Evolutionary conservation across 2,888 invertebrate genomes (phyloP), one percentile per base, ranked within the genome.

Genomic region (Sepioteuthis lessoniana): DNA sequence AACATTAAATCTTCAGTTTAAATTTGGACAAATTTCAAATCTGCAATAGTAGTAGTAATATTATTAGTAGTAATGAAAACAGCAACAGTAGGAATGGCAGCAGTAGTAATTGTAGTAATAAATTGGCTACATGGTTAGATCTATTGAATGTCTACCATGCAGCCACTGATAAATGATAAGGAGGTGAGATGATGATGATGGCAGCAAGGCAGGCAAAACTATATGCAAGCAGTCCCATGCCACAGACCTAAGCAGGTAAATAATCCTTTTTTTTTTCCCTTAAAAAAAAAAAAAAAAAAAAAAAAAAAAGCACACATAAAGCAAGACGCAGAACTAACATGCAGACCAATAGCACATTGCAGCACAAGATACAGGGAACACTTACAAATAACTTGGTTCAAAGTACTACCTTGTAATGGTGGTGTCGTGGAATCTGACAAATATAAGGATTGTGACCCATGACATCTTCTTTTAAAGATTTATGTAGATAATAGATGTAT

Each of bases 401-500:
- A 50, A 37, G 46, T 50, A 90, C 46, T 50, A 94, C 55, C 42
- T 46, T 37, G 94, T 55, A 60, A 90, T 46, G n/a, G 91, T 90
- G 94, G 38, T 42, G 91, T 46, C 47, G 91, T 47, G 92, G 47
- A 92, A 76, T 76, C 90, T 90, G 94, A 47, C 42, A 37, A 46
- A 90, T 90, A 94, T 46, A 90, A 94, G 50, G 46, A 46, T 50
- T 55, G 13, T 50, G 93, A 93, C 47, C 76, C 76, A 76, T 76
- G 76, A 76, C 76, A 76, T 76, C 76, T 76, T n/a, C n/a, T 76
- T 76, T 76, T 76, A 76, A 76, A 76, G n/a, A 76, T n/a, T 76
- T 76, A 76, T 35, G 19, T 76, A 76, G 76, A 76, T 76, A 35
- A 55, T 76, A 16, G n/a, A 76, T 46, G 35, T 91, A 91, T 38